These are phyloP conservation scores for Aspiorhynchus laticeps DNA, from an alignment of 2,113 vertebrate species.

Conservation along the genomic window DNA sequence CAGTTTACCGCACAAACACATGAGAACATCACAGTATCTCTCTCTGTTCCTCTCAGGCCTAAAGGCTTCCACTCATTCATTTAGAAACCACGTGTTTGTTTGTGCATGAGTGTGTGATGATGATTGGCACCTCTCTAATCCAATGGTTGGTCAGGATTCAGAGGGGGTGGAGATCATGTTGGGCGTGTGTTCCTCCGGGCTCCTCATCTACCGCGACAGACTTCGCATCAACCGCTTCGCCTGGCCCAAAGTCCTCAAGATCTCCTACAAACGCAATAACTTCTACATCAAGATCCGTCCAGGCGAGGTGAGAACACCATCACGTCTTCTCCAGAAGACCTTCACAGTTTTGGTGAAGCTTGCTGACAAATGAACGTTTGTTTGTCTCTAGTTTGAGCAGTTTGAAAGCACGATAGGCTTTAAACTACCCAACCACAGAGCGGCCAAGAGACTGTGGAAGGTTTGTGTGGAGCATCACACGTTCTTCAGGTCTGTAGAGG, in stretches of 20 bases:
- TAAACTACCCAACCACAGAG: slow-evolving; percentile 94
- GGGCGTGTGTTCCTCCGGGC: slow-evolving; percentile 93
- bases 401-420: slow-evolving; percentile 98
- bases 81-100: not conserved
- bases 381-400: slow-evolving; percentile 89
- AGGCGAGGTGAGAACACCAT: slow-evolving; percentile 84
- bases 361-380: slow-evolving; percentile 11
- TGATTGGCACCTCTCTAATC: slow-evolving; percentile 17
- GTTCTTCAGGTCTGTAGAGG: slow-evolving; percentile 83
- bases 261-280: slow-evolving; percentile 98
- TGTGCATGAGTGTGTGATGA: not conserved
- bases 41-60: slow-evolving; percentile 5
- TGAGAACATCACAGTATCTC: not conserved
- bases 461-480: slow-evolving; percentile 98
- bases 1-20: not conserved
- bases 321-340: not conserved
- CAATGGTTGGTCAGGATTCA: slow-evolving; percentile 82
- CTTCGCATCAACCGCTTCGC: slow-evolving; percentile 97
- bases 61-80: not conserved
- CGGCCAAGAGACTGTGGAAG: slow-evolving; percentile 97
- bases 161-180: slow-evolving; percentile 98
- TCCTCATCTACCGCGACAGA: slow-evolving; percentile 93
- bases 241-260: slow-evolving; percentile 98
- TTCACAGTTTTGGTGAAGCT: not conserved
- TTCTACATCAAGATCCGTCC: slow-evolving; percentile 99